phyloP scores from a whole-genome alignment of 2,797 vertebrate species.

The Austrolebias charrua region DNA sequence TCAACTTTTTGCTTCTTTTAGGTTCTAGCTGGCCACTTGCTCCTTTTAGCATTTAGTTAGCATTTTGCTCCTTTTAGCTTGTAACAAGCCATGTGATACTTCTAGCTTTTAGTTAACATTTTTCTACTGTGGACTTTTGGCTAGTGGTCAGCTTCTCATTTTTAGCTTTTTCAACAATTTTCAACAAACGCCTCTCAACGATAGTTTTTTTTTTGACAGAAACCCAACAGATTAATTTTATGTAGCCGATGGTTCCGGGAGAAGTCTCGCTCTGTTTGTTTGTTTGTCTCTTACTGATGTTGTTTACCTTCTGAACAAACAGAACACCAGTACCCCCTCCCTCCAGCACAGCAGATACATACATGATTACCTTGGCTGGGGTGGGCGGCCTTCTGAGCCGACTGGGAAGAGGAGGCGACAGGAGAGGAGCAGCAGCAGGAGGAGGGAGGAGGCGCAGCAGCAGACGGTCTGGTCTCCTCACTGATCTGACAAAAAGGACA shows the following conservation, averaged over 20 bases:
- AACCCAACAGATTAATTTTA: no score
- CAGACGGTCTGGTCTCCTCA: constrained; percentile 86
- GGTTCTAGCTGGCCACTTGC: no score
- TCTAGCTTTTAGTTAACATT: no score
- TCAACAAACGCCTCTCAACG: no score
- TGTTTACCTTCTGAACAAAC: not conserved
- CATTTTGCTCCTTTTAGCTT: no score
- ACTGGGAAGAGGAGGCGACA: constrained; percentile 79
- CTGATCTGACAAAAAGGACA: constrained; percentile 87
- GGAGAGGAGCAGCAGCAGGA: constrained; percentile 76
- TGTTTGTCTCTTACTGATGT: not conserved
- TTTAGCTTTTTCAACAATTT: no score
- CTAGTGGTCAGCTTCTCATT: no score
- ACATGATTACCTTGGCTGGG: constrained; percentile 98
- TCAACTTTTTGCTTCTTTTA: no score
- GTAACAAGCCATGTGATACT: no score
- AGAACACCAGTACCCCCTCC: not conserved
- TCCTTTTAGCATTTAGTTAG: no score
- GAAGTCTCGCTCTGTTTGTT: not conserved
- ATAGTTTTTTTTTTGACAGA: no score
- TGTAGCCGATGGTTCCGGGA: not conserved
- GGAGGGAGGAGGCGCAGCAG: constrained; percentile 75
- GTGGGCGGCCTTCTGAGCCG: constrained; percentile 84
- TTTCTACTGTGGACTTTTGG: no score
- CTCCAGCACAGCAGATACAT: constrained; percentile 81